Conservation (phyloP, 1,140 invertebrate species). For the Carposina sasakii region DNA sequence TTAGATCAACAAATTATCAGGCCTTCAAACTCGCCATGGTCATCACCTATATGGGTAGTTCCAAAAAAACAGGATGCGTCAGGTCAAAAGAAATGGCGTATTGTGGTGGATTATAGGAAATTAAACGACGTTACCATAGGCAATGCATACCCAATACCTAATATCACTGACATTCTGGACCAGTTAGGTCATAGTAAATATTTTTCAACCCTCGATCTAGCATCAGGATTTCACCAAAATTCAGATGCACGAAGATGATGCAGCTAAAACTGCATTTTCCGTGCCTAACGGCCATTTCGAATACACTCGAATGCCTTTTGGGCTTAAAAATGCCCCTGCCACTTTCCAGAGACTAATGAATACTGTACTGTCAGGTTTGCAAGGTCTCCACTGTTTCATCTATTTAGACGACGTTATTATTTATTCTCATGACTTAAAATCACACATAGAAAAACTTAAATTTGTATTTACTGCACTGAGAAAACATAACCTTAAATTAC, state of each 20-base stretch:
- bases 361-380: slow-evolving; percentile 11
- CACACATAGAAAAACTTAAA: too few relatives aligned
- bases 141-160: slow-evolving; percentile 72
- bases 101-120: slow-evolving; percentile 52
- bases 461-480: too few relatives aligned
- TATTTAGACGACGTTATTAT: slow-evolving; percentile 66
- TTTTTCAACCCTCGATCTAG: slow-evolving; percentile 69
- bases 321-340: slow-evolving; percentile 12
- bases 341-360: slow-evolving; percentile 47
- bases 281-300: slow-evolving; percentile 36
- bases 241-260: too few relatives aligned
- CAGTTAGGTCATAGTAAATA: slow-evolving; percentile 57
- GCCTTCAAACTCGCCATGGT: slow-evolving; percentile 21
- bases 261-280: slow-evolving; percentile 42
- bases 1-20: slow-evolving; percentile 37
- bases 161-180: slow-evolving; percentile 67
- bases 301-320: slow-evolving; percentile 16
- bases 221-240: slow-evolving; percentile 59
- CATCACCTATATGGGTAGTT: too few relatives aligned
- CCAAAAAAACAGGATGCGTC: slow-evolving; percentile 41
- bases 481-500: too few relatives aligned
- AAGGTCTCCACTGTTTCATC: slow-evolving; percentile 37
- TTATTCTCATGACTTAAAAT: slow-evolving; percentile 24
- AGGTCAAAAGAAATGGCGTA: slow-evolving; percentile 39
- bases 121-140: slow-evolving; percentile 51